Evolutionary conservation across 2,113 vertebrate species (phyloP).

Genomic region (Hassar affinis): DNA sequence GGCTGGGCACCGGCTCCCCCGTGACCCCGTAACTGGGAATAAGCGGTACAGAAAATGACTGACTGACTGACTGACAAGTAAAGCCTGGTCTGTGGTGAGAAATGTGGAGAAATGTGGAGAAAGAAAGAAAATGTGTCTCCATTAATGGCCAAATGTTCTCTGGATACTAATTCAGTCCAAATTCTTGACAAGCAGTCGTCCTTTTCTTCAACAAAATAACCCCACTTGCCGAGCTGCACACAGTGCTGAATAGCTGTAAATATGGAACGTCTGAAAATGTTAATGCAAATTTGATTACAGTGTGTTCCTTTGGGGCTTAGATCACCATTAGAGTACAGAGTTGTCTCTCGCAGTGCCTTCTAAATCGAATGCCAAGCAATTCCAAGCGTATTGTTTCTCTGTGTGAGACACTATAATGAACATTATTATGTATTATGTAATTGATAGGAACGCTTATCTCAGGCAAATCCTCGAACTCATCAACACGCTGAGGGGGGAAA

Average conservation of each 20-base stretch:
- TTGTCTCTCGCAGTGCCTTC: conserved; percentile 14
- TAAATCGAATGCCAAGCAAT: conserved; percentile 23
- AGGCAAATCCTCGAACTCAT: conserved; percentile 51
- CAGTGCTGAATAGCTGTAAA: background rate
- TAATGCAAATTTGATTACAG: conserved; percentile 53
- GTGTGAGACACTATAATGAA: conserved; percentile 46
- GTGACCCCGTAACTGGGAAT: too few relatives aligned
- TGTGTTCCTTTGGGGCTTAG: conserved; percentile 36
- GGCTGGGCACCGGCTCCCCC: too few relatives aligned
- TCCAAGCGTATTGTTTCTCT: conserved; percentile 25
- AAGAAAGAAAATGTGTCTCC: conserved; percentile 41
- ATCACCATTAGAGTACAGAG: conserved; percentile 28
- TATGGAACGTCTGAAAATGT: conserved; percentile 52
- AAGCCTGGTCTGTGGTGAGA: conserved; percentile 3
- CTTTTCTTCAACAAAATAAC: conserved; percentile 40
- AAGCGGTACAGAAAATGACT: too few relatives aligned
- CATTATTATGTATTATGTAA: conserved; percentile 68
- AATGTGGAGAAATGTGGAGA: too few relatives aligned
- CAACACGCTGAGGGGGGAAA: conserved; percentile 19
- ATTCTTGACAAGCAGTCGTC: too few relatives aligned
- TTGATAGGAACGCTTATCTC: conserved; percentile 40
- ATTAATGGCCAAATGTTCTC: conserved; percentile 62
- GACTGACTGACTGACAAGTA: too few relatives aligned
- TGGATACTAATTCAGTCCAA: conserved; percentile 21
- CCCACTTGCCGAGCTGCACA: background rate